Evolutionary conservation across 2,113 vertebrate species (phyloP), one percentile per base, ranked within the genome.

Genomic region (Struthio camelus): DNA sequence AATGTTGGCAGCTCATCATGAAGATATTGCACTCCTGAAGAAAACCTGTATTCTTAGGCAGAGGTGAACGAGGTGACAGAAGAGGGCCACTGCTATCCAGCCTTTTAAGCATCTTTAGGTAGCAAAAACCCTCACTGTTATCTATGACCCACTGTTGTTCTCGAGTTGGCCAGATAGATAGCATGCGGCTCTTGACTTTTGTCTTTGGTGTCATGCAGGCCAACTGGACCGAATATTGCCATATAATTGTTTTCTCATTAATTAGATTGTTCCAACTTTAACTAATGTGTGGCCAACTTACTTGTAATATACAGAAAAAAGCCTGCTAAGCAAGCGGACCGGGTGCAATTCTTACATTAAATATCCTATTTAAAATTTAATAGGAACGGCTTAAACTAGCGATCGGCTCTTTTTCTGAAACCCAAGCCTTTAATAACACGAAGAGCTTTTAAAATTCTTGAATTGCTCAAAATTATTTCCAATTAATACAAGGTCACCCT

Each of bases 401-500:
- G 97, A 98, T 96, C 95, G 97, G 96, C 96, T 98, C 97, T 96
- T 97, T 98, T 98, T 98, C 96, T 95, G 97, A 98, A 98, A 98
- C 92, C 89, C 14, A 95, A 98, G 97, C 96, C 97, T 97, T 98
- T 98, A 98, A 98, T 97, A 98, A 97, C 97, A 96, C 28, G 61
- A 97, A 97, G 95, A 97, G 97, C 96, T 97, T 96, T 91, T 96
- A 96, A 97, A 98, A 97, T 96, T 97, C 98, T 98, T 96, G 98
- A 98, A 98, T 98, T 98, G 98, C 98, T 98, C 96, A 98, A 98
- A 99, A 99, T 99, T 99, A 99, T 98, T 98, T 98, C 98, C 98
- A 99, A 99, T 99, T 99, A 99, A 99, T 98, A 98, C 98, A 99
- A 99, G 99, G 99, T 99, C 98, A 98, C 97, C 97, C 97, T 97